Conservation (phyloP, 2,888 invertebrate genomes). For the Drosophila robusta region DNA sequence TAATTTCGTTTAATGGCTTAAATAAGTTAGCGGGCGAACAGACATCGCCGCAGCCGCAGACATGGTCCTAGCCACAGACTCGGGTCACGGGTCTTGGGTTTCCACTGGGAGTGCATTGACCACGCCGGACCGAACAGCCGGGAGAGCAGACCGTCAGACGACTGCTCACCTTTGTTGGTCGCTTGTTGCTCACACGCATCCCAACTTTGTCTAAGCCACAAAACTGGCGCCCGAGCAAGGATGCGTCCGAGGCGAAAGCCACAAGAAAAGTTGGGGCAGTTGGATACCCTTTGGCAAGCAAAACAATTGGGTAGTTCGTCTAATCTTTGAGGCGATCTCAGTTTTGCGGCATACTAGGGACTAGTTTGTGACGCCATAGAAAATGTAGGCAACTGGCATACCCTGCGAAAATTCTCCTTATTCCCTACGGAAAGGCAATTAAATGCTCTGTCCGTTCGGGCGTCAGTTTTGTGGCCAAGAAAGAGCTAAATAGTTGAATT, state of each 20-base stretch:
- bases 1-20: slow-evolving; percentile 47
- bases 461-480: background rate
- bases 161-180: background rate
- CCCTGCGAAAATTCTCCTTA: background rate
- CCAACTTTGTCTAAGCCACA: slow-evolving; percentile 23
- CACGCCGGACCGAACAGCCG: slow-evolving; percentile 12
- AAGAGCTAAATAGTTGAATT: background rate
- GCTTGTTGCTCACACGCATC: slow-evolving; percentile 45
- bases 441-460: background rate
- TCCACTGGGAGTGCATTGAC: slow-evolving; percentile 41
- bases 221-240: slow-evolving; percentile 4
- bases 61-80: background rate
- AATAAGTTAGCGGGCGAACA: slow-evolving; percentile 30
- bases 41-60: slow-evolving; percentile 32
- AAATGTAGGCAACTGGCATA: too few relatives aligned
- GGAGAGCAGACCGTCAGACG: background rate
- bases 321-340: background rate
- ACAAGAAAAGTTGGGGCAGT: too few relatives aligned
- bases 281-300: background rate
- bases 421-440: background rate
- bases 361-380: too few relatives aligned
- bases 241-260: background rate
- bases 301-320: background rate
- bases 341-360: too few relatives aligned
- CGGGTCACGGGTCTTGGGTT: slow-evolving; percentile 5